phyloP scores from a whole-genome alignment of 1,140 invertebrate genomes.

The Leguminivora glycinivorella region DNA sequence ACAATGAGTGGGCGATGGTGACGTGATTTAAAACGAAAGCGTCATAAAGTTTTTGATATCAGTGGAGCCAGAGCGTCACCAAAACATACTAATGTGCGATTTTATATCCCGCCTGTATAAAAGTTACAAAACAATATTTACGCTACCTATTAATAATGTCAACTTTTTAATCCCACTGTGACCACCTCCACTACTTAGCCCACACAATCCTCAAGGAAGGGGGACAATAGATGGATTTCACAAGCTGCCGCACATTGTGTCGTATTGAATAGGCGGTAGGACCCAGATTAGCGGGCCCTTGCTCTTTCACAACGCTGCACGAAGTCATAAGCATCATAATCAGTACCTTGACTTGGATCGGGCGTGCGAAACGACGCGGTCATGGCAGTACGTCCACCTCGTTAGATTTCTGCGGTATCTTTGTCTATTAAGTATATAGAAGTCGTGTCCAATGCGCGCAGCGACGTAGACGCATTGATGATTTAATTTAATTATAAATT shows the following conservation, averaged over 20 bases:
- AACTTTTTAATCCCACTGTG: background rate
- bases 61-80: no score
- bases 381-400: background rate
- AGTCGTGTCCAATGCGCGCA: no score
- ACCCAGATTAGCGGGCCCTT: background rate
- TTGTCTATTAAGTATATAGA: no score
- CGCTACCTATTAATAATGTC: background rate
- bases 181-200: conserved; percentile 5
- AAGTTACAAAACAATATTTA: background rate
- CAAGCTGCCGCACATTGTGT: conserved; percentile 21
- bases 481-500: no score
- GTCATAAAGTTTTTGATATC: no score
- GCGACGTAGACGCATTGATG: no score
- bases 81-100: no score
- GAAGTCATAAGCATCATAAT: background rate
- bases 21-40: no score
- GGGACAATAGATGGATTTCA: conserved; percentile 25
- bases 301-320: conserved; percentile 3
- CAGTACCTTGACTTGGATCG: background rate
- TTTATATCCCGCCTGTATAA: no score
- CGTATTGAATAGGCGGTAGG: conserved; percentile 10
- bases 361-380: background rate
- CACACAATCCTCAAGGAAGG: conserved; percentile 21
- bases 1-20: no score
- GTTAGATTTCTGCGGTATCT: background rate